phyloP scores from a whole-genome alignment of 2,113 vertebrate genomes.

The Noctilio leporinus region DNA sequence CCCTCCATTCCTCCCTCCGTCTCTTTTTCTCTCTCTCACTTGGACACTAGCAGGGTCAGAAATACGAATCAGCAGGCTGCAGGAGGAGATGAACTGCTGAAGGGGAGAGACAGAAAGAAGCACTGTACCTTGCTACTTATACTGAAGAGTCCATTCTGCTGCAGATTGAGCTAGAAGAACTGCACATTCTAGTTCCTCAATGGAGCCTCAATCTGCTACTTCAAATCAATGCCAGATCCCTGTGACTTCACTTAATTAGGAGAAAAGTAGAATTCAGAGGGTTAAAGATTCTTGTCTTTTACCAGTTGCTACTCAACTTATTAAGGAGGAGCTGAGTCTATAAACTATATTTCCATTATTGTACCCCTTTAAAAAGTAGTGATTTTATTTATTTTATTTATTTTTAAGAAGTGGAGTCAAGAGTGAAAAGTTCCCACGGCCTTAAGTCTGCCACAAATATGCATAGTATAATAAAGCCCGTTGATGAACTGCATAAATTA shows the following conservation, averaged over 20 bases:
- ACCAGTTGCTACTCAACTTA: neutral
- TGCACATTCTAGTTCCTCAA: neutral
- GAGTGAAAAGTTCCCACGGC: conserved; percentile 28
- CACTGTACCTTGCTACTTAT: fast-evolving
- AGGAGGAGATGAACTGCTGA: neutral
- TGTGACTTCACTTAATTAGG: neutral
- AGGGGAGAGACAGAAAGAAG: neutral
- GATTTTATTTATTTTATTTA: neutral
- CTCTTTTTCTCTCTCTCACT: neutral
- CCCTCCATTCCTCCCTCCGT: neutral
- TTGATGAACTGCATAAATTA: conserved; percentile 67
- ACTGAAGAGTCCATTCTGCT: neutral
- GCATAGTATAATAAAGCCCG: conserved; percentile 32
- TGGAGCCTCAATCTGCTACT: neutral
- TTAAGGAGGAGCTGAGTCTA: neutral
- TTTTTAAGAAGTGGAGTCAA: conserved; percentile 33
- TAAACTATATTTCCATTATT: neutral
- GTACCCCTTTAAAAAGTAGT: neutral
- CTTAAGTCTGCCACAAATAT: conserved; percentile 41
- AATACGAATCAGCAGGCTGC: neutral
- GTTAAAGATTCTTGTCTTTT: neutral
- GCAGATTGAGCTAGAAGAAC: neutral
- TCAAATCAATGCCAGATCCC: neutral
- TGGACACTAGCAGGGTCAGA: neutral
- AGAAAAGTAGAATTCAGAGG: neutral